phyloP scores from a whole-genome alignment of 2,113 vertebrate species.

The Ranitomeya imitator region DNA sequence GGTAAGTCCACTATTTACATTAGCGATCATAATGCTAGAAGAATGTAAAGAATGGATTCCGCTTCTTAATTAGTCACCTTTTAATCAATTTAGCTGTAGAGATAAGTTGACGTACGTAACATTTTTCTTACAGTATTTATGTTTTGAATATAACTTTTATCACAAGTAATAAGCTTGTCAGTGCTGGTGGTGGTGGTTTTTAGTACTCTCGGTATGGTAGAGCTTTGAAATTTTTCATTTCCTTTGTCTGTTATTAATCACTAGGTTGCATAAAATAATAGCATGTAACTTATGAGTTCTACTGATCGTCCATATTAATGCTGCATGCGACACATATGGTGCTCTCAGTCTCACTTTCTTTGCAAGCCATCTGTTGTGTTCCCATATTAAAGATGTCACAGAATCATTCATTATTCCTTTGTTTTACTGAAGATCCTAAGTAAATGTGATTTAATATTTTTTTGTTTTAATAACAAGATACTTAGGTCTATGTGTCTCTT shows the following conservation, averaged over 20 bases:
- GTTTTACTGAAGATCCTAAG: neutral
- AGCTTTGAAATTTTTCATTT: neutral
- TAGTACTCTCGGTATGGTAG: neutral
- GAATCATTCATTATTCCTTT: neutral
- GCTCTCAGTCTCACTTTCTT: neutral
- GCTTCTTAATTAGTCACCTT: neutral
- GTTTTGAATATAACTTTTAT: neutral
- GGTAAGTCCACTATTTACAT: neutral
- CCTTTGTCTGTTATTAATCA: neutral
- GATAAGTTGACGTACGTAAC: neutral
- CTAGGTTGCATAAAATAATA: neutral
- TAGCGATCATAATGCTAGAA: neutral
- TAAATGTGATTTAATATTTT: neutral
- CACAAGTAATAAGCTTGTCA: neutral
- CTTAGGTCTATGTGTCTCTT: neutral
- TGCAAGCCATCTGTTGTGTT: slow-evolving; percentile 32
- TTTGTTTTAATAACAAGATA: neutral
- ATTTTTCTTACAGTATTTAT: neutral
- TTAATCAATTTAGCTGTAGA: neutral
- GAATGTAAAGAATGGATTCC: neutral
- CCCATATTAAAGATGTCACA: neutral
- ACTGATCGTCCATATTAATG: slow-evolving; percentile 12
- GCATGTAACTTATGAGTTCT: neutral
- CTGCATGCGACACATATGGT: slow-evolving; percentile 29
- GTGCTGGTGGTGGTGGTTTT: neutral